Conservation (phyloP, 2,888 invertebrate genomes). For the Allacma fusca region DNA sequence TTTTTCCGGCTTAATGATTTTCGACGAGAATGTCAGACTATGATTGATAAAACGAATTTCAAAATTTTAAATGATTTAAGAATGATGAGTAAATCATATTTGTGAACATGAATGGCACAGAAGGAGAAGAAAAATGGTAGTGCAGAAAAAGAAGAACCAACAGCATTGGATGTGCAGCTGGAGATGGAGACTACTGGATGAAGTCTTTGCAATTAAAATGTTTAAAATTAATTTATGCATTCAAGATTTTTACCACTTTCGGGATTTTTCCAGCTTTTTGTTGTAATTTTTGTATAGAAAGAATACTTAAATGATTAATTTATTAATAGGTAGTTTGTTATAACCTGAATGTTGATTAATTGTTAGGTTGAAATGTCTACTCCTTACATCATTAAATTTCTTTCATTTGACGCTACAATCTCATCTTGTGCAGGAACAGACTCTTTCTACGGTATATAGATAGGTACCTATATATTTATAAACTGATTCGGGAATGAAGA, state of each 20-base stretch:
- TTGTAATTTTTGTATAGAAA: constrained; percentile 1
- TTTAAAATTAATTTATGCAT: neutral
- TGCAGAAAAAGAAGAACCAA: neutral
- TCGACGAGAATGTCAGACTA: neutral
- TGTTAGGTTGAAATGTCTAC: neutral
- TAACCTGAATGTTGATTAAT: neutral
- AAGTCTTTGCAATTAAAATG: neutral
- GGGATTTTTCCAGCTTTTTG: neutral
- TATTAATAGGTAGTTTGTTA: neutral
- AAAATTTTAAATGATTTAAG: neutral
- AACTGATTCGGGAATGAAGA: too few relatives aligned
- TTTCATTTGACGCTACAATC: neutral
- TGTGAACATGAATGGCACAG: constrained; percentile 11
- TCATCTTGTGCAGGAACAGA: neutral
- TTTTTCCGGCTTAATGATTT: neutral
- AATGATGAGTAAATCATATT: neutral
- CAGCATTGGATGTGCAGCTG: constrained; percentile 2
- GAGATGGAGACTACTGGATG: constrained; percentile 11
- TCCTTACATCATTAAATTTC: neutral
- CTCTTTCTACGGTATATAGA: too few relatives aligned
- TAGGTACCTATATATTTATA: too few relatives aligned
- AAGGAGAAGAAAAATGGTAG: neutral
- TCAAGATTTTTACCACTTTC: neutral
- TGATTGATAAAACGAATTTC: neutral
- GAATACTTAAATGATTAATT: neutral